Conservation (phyloP, 2,113 vertebrate species). For the Empidonax alnorum region DNA sequence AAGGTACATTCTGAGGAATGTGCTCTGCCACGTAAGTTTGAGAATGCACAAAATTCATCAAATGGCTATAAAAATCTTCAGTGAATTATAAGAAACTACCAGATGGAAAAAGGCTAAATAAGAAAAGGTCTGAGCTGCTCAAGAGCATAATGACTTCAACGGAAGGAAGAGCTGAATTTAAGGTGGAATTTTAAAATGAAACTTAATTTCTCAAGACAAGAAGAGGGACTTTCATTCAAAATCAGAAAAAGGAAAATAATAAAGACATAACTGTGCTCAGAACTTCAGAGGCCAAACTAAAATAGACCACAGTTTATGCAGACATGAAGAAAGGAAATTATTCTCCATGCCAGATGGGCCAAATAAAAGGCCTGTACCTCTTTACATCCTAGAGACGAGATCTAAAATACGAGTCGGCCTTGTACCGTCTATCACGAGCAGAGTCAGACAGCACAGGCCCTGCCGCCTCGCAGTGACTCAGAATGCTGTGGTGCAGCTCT, state of each 20-base stretch:
- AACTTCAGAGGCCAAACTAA: neutral
- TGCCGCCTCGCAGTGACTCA: neutral
- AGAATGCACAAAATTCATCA: slow-evolving; percentile 34
- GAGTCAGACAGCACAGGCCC: neutral
- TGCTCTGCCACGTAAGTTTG: neutral
- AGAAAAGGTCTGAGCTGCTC: slow-evolving; percentile 5
- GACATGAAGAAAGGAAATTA: neutral
- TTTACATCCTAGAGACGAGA: neutral
- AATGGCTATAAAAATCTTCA: slow-evolving; percentile 24
- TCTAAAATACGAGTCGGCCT: neutral
- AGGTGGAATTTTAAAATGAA: slow-evolving; percentile 32
- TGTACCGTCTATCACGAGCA: neutral
- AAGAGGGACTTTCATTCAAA: neutral
- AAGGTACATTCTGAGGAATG: neutral
- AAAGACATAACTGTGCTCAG: neutral
- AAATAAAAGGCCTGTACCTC: neutral
- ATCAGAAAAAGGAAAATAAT: neutral
- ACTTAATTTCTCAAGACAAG: neutral
- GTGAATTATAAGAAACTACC: slow-evolving; percentile 36
- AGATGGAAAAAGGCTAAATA: slow-evolving; percentile 29
- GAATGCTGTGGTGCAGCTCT: fast-evolving
- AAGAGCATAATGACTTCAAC: slow-evolving; percentile 20
- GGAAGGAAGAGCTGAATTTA: neutral
- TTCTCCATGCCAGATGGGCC: slow-evolving; percentile 25
- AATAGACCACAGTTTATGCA: neutral